Conservation (phyloP, 2,113 vertebrate genomes). For the Globicephala melas region DNA sequence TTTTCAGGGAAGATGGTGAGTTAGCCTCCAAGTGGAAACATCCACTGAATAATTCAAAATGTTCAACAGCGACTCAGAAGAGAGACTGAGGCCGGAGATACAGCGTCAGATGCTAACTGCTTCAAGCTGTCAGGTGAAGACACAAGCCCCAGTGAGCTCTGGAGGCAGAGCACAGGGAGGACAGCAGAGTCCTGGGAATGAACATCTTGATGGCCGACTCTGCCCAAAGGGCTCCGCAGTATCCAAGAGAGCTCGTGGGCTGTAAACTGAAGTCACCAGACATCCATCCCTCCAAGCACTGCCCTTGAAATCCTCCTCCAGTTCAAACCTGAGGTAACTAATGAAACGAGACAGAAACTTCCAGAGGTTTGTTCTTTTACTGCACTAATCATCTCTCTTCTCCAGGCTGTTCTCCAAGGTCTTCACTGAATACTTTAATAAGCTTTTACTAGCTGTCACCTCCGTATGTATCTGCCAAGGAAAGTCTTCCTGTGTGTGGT, state of each 20-base stretch:
- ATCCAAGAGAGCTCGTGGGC: not conserved
- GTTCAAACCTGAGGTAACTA: constrained; percentile 46
- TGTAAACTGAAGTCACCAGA: not conserved
- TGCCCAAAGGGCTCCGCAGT: not conserved
- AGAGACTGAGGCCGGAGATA: not conserved
- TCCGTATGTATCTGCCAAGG: constrained; percentile 16
- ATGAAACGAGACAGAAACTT: constrained; percentile 48
- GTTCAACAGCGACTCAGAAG: not conserved
- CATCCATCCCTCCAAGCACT: not conserved
- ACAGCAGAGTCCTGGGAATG: not conserved
- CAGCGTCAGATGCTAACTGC: not conserved
- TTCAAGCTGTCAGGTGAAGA: not conserved
- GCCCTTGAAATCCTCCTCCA: not conserved
- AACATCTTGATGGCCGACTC: accelerated
- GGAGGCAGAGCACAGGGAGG: not conserved
- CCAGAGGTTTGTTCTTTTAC: constrained; percentile 13
- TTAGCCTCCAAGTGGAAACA: not conserved
- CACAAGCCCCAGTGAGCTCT: not conserved
- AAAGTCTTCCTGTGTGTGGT: not conserved
- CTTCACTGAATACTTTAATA: not conserved
- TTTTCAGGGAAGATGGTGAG: not conserved
- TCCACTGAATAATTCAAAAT: constrained; percentile 19
- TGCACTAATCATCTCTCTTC: not conserved
- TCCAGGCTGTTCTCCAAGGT: not conserved
- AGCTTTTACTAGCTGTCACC: constrained; percentile 50